Conservation (phyloP, 2,113 vertebrate genomes). For the Cichladusa arquata region DNA sequence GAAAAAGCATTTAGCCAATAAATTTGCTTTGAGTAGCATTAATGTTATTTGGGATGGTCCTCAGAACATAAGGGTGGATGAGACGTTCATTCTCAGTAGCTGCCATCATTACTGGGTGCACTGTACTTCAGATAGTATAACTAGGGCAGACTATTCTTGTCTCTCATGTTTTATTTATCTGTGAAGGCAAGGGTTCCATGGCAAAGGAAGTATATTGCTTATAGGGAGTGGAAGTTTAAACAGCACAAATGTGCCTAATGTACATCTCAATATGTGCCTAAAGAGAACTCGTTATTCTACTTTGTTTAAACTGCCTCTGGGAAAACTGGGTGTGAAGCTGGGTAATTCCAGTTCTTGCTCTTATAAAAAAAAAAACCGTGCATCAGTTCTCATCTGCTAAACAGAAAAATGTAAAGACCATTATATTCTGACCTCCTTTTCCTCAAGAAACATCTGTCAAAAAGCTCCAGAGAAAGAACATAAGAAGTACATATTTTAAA, state of each 20-base stretch:
- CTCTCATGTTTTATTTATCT: constrained; percentile 3
- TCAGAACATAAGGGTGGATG: background rate
- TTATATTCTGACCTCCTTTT: background rate
- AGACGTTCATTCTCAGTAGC: background rate
- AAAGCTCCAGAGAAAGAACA: background rate
- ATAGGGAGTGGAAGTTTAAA: background rate
- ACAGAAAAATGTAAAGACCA: background rate
- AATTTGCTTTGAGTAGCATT: background rate
- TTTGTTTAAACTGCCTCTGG: background rate
- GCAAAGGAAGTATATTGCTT: background rate
- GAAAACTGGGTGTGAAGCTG: background rate
- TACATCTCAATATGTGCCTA: background rate
- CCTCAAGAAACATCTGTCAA: background rate
- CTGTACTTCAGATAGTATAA: background rate
- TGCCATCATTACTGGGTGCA: background rate
- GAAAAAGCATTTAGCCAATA: constrained; percentile 36
- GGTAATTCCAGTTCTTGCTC: background rate
- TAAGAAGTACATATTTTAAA: background rate
- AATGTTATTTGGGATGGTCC: background rate
- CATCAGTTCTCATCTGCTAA: background rate
- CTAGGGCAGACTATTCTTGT: background rate
- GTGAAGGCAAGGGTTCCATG: background rate
- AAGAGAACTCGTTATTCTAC: background rate
- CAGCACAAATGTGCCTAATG: background rate
- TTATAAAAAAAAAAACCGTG: background rate